Base-by-base conservation (phyloP, 2,888 invertebrate species). In the Acleris holmiana region DNA sequence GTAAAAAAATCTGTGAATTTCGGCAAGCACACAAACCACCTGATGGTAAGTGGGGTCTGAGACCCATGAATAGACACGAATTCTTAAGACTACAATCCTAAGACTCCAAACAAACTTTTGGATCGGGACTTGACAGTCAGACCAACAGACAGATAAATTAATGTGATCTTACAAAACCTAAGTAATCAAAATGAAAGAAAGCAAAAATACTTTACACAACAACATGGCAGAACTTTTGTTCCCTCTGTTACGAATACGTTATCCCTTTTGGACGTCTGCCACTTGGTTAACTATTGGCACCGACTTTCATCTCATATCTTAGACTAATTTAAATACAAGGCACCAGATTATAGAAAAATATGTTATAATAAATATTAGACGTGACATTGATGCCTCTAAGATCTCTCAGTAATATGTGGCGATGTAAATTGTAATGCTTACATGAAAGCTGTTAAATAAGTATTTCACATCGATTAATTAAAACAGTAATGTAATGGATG, bases 211-310 rank as follows among this genome's bases (percentile, higher is more conserved):
- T 35, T 35, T 10, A 8, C 15, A 41, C 21, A 44, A 7, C n/a
- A 10, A 41, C 17, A 2, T 5, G 21, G 8, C 35, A 5, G 5
- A 29, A 18, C 5, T 46, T 55, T 41, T n/a, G 23, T 2, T 50
- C 40, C 51, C 50, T 35, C 40, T 40, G 18, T 47, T 15, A 1
- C 18, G 21, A 4, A 29, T 4, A 13, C 13, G 13, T 35, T 29
- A 62, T 51, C 44, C 21, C 35, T 57, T 47, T 64, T 58, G 58
- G 58, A 48, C 15, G 54, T 8, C 41, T 64, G 64, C 64, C 58
- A 59, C 48, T 25, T 15, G 25, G 25, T 41, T 54, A 58, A 48
- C 53, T 35, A 18, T 40, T 47, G 40, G 47, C 25, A 21, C 51
- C 18, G 53, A 23, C 35, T 47, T 51, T 47, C n/a, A 25, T 47